A percentile compares a stretch with the other conserved stretches of the same genome.
These are phyloP conservation scores for Syngnathus floridae DNA, from an alignment of 2,113 vertebrate species.

Conservation along the genomic window DNA sequence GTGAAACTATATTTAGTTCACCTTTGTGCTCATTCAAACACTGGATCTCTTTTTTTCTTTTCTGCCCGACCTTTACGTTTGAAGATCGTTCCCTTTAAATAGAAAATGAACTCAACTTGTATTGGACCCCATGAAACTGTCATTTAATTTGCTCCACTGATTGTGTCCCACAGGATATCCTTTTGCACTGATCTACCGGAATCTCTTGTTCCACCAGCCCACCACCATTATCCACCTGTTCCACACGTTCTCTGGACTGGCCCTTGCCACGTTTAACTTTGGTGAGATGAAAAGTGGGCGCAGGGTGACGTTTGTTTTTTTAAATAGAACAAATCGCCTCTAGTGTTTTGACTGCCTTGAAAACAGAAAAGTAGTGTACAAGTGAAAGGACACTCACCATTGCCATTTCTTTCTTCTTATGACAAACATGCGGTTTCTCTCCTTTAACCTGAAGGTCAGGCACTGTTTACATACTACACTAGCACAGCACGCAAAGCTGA, in stretches of 20 bases:
- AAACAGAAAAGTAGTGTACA: too few species aligned
- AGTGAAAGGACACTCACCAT: too few species aligned
- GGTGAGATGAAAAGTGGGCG: conserved; percentile 72
- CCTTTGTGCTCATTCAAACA: background rate
- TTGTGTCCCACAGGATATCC: conserved; percentile 79
- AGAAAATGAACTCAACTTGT: background rate
- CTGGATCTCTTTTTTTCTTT: background rate
- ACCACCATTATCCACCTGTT: conserved; percentile 84
- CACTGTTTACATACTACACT: background rate
- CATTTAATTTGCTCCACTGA: conserved; percentile 9
- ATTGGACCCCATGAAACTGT: background rate
- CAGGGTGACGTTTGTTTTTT: too few species aligned
- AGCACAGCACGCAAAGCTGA: background rate
- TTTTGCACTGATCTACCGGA: conserved; percentile 84
- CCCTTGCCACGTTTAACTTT: conserved; percentile 93
- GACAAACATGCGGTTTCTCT: background rate
- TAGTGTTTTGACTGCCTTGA: too few species aligned
- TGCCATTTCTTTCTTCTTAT: background rate
- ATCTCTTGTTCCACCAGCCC: conserved; percentile 84
- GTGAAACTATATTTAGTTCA: conserved; percentile 5
- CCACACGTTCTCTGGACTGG: conserved; percentile 83
- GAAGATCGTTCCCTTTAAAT: background rate
- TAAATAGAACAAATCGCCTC: too few species aligned
- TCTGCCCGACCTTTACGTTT: background rate
- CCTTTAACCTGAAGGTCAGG: background rate